Evolutionary conservation across 2,113 vertebrate species (phyloP), one percentile per base, ranked within the genome.

Genomic region (Dromaius novaehollandiae): DNA sequence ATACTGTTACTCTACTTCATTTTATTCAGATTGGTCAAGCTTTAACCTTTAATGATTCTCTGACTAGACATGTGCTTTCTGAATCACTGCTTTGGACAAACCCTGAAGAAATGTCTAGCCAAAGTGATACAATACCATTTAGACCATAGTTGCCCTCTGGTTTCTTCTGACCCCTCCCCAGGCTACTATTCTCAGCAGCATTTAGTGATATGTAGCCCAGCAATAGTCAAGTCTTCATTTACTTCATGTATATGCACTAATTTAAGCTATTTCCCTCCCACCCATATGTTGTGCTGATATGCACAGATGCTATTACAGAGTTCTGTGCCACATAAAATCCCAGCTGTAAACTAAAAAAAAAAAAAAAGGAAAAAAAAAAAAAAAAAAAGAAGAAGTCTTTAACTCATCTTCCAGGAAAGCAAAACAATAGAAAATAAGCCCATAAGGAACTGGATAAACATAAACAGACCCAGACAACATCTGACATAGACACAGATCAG

Each of bases 261-360:
- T 98, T 97, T 93, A 96, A 96, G 93, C 76, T 85, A 84, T 91
- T 97, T 91, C 55, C 82, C 91, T 98, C 96, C 97, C 46, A 81
- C 28, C 93, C 97, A 96, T 97, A 97, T 97, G 97, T 94, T 97
- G 55, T 86, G 78, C 53, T 95, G 88, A 89, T 96, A 83, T 28
- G 80, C 96, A 97, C 97, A 98, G 97, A 98, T 98, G 97, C 82
- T 97, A 46, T 89, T 88, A 60, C 36, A 80, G 80, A 86, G 82
- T 89, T 90, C 86, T 83, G 83, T 75, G 88, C 75, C 91, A 94
- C 90, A 93, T 79, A 95, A 96, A 97, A 96, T 93, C 95, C 88
- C 97, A 97, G 93, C 80, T 96, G 95, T 82, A 96, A 93, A 93
- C 68, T 25, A 30, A 61, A 86, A 84, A 77, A 82, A 40, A 11